phyloP scores from a whole-genome alignment of 1,140 invertebrate genomes.

The Drosophila saltans region DNA sequence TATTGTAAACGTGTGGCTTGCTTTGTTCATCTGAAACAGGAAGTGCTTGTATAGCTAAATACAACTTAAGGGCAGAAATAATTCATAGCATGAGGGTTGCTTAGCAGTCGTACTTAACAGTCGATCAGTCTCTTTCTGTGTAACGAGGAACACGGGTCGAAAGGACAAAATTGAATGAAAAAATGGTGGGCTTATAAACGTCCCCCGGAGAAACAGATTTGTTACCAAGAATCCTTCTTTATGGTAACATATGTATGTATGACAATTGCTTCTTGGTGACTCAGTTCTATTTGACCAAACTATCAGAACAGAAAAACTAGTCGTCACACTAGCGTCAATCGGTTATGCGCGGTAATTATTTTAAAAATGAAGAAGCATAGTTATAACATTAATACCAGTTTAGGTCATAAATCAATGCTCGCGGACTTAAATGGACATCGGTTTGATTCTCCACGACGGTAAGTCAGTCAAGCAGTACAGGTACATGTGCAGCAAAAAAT shows the following conservation, averaged over 20 bases:
- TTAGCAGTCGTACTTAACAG: slow-evolving; percentile 7
- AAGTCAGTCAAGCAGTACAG: slow-evolving; percentile 22
- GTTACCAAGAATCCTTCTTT: no score
- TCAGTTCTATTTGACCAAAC: no score
- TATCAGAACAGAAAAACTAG: no score
- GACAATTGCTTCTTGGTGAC: no score
- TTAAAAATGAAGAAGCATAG: slow-evolving; percentile 38
- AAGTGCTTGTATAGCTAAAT: not conserved
- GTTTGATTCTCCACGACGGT: slow-evolving; percentile 48
- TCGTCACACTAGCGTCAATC: no score
- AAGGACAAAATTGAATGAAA: not conserved
- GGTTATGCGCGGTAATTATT: no score
- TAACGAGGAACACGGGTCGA: not conserved
- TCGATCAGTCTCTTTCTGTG: slow-evolving; percentile 56
- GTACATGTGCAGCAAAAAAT: not conserved
- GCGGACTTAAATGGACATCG: not conserved
- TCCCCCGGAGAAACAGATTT: no score
- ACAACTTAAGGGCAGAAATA: slow-evolving; percentile 7
- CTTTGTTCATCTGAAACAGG: not conserved
- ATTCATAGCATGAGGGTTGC: slow-evolving; percentile 26
- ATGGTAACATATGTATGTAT: no score
- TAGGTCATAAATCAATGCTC: slow-evolving; percentile 5
- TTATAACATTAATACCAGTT: slow-evolving; percentile 13
- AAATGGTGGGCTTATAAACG: no score
- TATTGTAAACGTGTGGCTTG: not conserved